A percentile compares a stretch with the other conserved stretches of the same genome.
Conservation (phyloP, 2,113 vertebrate species). For the Lepisosteus osseus region DNA sequence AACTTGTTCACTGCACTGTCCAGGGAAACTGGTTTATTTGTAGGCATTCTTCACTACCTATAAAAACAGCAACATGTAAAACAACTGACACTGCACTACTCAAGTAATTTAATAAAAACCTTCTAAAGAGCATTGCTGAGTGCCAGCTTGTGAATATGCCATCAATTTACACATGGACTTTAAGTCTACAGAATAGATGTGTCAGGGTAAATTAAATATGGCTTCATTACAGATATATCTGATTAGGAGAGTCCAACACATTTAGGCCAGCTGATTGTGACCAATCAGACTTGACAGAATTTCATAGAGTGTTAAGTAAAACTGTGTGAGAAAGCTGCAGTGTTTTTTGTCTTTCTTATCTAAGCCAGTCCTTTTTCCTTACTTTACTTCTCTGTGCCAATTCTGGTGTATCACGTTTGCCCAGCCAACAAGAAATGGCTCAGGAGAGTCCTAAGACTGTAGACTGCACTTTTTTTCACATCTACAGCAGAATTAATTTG, state of each 20-base stretch:
- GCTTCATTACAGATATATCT: slow-evolving; percentile 33
- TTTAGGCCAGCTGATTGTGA: slow-evolving; percentile 29
- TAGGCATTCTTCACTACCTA: slow-evolving; percentile 6
- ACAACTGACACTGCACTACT: neutral
- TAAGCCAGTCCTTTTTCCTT: slow-evolving; percentile 13
- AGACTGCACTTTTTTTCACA: slow-evolving; percentile 27
- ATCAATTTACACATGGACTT: slow-evolving; percentile 16
- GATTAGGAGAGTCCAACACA: slow-evolving; percentile 35
- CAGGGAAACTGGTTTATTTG: neutral
- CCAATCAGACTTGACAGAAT: slow-evolving; percentile 22
- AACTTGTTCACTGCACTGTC: slow-evolving; percentile 9
- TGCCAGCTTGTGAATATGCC: slow-evolving; percentile 21
- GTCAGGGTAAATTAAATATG: slow-evolving; percentile 36
- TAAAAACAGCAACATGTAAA: neutral
- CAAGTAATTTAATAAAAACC: slow-evolving; percentile 16
- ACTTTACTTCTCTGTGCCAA: slow-evolving; percentile 12
- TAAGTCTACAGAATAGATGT: slow-evolving; percentile 24
- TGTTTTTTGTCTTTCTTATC: neutral
- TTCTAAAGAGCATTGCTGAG: neutral
- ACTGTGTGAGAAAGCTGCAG: slow-evolving; percentile 6
- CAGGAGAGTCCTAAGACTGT: slow-evolving; percentile 20
- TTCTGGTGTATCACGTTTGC: slow-evolving; percentile 7
- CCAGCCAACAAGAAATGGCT: slow-evolving; percentile 19
- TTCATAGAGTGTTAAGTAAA: slow-evolving; percentile 24
- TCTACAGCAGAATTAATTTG: slow-evolving; percentile 8